A percentile compares a stretch with the other conserved stretches of the same genome.
phyloP scores from a whole-genome alignment of 2,113 vertebrate species.

The Aphyosemion australe region DNA sequence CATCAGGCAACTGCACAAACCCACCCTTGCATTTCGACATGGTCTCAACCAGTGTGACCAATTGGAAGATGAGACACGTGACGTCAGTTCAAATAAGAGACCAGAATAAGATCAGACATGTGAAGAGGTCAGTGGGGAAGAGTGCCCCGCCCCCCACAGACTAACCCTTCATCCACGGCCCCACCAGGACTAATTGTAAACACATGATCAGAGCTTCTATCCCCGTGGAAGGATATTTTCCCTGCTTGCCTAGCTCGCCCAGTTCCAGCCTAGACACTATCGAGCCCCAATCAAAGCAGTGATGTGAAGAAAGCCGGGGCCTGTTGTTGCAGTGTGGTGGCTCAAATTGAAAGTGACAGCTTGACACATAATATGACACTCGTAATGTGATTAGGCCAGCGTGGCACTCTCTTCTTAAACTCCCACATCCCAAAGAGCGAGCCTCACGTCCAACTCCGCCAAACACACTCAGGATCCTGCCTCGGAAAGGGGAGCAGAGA shows the following conservation, averaged over 20 bases:
- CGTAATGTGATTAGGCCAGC: constrained; percentile 83
- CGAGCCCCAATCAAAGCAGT: constrained; percentile 77
- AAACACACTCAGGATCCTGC: constrained; percentile 69
- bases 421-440: constrained; percentile 74
- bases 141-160: constrained; percentile 24
- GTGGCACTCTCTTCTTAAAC: constrained; percentile 73
- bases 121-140: constrained; percentile 73
- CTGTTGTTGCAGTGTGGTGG: constrained; percentile 65
- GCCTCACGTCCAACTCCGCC: constrained; percentile 67
- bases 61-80: constrained; percentile 71
- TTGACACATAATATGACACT: constrained; percentile 85
- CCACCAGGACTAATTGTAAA: constrained; percentile 73
- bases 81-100: constrained; percentile 73
- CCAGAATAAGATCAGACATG: constrained; percentile 74
- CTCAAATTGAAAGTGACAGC: constrained; percentile 85
- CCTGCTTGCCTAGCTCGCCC: constrained; percentile 34
- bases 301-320: constrained; percentile 69
- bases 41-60: constrained; percentile 70
- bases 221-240: constrained; percentile 34
- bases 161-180: constrained; percentile 32
- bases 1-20: constrained; percentile 38
- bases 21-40: constrained; percentile 40
- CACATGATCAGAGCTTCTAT: constrained; percentile 63
- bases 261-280: constrained; percentile 66
- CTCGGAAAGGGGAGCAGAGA: constrained; percentile 59